A percentile compares a stretch with the other conserved stretches of the same genome.
These are phyloP conservation scores for Latheticus oryzae DNA, from an alignment of 2,888 invertebrate species.

Conservation along the genomic window DNA sequence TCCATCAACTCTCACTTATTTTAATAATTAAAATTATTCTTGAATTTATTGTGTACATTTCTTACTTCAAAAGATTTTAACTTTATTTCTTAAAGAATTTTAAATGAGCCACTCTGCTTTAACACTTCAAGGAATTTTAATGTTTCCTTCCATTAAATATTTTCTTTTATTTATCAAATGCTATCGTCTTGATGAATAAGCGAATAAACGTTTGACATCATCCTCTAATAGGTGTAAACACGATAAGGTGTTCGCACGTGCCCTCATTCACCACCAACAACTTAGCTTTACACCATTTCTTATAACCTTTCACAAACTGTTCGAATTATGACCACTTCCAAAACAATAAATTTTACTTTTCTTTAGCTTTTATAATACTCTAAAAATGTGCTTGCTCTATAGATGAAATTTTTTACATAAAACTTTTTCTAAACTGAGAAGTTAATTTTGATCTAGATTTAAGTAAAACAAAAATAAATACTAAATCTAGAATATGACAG, in stretches of 20 bases:
- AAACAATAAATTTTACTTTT: conserved; percentile 29
- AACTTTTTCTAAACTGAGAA: no score
- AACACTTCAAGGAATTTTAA: conserved; percentile 46
- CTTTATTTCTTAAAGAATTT: conserved; percentile 45
- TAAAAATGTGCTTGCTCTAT: no score
- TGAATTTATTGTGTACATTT: conserved; percentile 46
- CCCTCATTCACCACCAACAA: conserved; percentile 37
- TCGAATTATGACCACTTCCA: conserved; percentile 27
- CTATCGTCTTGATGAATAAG: conserved; percentile 34
- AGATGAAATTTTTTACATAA: no score
- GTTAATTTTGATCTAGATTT: no score
- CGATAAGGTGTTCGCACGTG: conserved; percentile 43
- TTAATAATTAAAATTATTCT: conserved; percentile 47
- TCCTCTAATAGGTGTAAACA: conserved; percentile 42
- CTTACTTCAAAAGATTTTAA: conserved; percentile 43
- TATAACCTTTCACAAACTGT: conserved; percentile 21
- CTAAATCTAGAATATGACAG: no score
- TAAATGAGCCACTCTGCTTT: conserved; percentile 42
- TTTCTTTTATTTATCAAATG: conserved; percentile 38
- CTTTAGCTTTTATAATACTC: no score
- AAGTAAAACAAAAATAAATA: no score
- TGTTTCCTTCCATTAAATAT: conserved; percentile 43
- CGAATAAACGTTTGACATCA: conserved; percentile 39
- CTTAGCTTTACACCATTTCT: conserved; percentile 26
- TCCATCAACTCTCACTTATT: conserved; percentile 29